These are phyloP conservation scores for Oscheius sp. DNA, from an alignment of 2,888 invertebrate species.

Conservation along the genomic window DNA sequence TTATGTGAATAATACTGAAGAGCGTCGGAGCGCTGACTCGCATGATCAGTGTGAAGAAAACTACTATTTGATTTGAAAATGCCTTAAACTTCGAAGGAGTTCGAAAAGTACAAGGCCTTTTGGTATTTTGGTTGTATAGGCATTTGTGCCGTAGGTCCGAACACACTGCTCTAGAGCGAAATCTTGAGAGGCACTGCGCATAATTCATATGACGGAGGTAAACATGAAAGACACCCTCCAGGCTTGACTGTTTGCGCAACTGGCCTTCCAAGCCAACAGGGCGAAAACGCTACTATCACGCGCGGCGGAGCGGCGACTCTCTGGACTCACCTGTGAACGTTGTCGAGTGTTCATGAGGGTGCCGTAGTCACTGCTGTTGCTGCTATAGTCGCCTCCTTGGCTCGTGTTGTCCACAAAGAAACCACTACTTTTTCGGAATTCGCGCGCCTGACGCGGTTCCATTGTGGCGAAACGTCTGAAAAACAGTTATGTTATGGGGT, in stretches of 20 bases:
- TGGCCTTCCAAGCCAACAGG: slow-evolving; percentile 35
- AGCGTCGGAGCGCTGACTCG: too few species aligned
- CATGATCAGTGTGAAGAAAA: too few species aligned
- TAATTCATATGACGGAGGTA: slow-evolving; percentile 35
- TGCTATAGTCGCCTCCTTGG: slow-evolving; percentile 21
- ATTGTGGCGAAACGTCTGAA: slow-evolving; percentile 36
- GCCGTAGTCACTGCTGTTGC: slow-evolving; percentile 26
- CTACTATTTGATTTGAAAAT: too few species aligned
- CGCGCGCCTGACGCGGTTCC: slow-evolving; percentile 35
- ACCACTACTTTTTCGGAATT: slow-evolving; percentile 29
- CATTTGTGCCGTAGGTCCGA: slow-evolving; percentile 27
- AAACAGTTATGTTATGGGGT: background rate
- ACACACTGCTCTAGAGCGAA: slow-evolving; percentile 20
- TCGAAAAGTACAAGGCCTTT: too few species aligned
- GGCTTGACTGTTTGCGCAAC: slow-evolving; percentile 36
- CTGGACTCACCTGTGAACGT: slow-evolving; percentile 14
- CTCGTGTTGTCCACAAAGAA: slow-evolving; percentile 22
- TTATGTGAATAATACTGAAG: too few species aligned
- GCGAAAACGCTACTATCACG: slow-evolving; percentile 37
- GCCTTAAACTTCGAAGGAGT: too few species aligned
- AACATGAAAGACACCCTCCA: slow-evolving; percentile 37
- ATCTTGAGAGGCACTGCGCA: slow-evolving; percentile 35
- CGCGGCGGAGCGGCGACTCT: background rate
- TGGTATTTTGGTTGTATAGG: slow-evolving; percentile 5
- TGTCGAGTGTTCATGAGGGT: slow-evolving; percentile 9